Evolutionary conservation across 2,113 vertebrate genomes (phyloP).

Genomic region (Spizaetus ornatus): DNA sequence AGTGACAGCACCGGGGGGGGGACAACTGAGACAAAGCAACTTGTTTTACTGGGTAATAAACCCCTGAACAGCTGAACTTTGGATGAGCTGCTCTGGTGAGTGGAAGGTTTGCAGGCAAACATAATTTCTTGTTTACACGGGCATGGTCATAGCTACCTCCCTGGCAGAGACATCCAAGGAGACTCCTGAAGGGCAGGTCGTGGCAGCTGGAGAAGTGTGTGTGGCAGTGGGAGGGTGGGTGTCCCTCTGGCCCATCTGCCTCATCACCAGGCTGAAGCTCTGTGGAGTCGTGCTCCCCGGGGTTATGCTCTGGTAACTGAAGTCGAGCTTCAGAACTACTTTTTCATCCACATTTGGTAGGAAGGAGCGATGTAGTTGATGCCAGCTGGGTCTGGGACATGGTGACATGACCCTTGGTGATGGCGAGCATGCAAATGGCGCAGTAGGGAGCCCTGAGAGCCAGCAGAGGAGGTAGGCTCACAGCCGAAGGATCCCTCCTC

Average conservation of each 20-base stretch:
- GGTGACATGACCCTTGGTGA: neutral
- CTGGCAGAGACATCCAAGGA: neutral
- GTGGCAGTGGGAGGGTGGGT: neutral
- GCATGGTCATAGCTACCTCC: neutral
- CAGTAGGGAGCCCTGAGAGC: neutral
- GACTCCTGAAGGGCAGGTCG: neutral
- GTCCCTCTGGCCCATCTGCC: neutral
- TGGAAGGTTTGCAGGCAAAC: neutral
- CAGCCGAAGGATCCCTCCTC: neutral
- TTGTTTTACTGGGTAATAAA: slow-evolving; percentile 10
- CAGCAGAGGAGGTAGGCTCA: neutral
- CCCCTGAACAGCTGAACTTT: slow-evolving; percentile 28
- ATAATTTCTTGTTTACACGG: neutral
- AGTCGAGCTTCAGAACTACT: neutral
- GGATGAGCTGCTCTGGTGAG: neutral
- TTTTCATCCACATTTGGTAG: neutral
- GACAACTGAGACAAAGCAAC: neutral
- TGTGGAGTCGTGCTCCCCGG: neutral
- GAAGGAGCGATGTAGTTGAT: neutral
- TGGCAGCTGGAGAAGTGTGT: neutral
- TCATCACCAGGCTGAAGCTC: neutral
- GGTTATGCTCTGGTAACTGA: neutral
- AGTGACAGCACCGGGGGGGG: neutral
- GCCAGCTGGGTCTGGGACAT: neutral
- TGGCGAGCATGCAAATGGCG: fast-evolving